These are phyloP conservation scores for Phymanthus crucifer DNA, from an alignment of 92 coral and sea anemone species.

Conservation along the genomic window DNA sequence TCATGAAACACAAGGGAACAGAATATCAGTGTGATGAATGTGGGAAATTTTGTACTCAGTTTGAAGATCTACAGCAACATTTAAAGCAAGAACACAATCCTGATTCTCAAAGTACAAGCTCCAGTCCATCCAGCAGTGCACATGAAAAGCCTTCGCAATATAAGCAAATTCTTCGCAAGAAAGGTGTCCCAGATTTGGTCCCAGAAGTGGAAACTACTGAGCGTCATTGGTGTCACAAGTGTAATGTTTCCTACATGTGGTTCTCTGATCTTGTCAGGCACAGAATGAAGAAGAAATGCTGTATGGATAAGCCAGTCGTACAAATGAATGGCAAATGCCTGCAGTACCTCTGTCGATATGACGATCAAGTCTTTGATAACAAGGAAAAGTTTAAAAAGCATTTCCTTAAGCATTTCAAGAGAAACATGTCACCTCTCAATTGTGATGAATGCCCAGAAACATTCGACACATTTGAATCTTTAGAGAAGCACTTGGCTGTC, in stretches of 20 bases:
- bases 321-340: not conserved
- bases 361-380: not conserved
- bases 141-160: not conserved
- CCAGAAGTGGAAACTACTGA: not conserved
- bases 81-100: not conserved
- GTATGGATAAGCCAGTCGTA: not conserved
- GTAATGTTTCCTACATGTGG: not conserved
- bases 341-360: not conserved
- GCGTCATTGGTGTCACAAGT: slow-evolving; percentile 12
- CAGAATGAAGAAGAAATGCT: not conserved
- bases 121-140: not conserved
- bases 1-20: not conserved
- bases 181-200: not conserved
- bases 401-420: not conserved
- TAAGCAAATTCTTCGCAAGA: not conserved
- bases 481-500: not conserved
- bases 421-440: not conserved
- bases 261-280: not conserved
- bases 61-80: not conserved
- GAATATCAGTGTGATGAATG: not conserved
- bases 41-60: not conserved
- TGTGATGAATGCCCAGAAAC: not conserved
- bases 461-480: not conserved
- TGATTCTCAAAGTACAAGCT: not conserved
- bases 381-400: not conserved